Conservation (phyloP, 2,113 vertebrate species). For the Lepus americanus region DNA sequence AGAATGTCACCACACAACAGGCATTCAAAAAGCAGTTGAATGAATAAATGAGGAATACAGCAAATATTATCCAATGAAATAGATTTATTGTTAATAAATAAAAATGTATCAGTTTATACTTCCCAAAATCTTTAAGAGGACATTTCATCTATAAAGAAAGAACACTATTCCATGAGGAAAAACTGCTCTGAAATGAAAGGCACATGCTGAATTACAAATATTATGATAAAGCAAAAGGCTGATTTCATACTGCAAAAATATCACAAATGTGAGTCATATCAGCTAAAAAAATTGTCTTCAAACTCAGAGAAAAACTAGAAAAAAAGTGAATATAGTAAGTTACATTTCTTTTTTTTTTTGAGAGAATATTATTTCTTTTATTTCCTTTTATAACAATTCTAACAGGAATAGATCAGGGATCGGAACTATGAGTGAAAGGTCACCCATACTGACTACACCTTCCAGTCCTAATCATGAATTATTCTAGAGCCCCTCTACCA, state of each 20-base stretch:
- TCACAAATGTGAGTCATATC: not conserved
- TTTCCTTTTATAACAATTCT: constrained; percentile 37
- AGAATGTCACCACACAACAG: not conserved
- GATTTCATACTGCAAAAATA: not conserved
- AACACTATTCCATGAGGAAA: not conserved
- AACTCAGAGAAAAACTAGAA: not conserved
- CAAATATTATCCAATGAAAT: not conserved
- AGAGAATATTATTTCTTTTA: constrained; percentile 19
- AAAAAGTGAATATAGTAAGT: not conserved
- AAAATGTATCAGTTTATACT: not conserved
- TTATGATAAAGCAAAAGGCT: not conserved
- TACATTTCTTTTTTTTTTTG: not conserved
- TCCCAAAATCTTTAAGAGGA: not conserved
- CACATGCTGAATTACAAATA: not conserved
- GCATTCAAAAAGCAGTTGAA: not conserved
- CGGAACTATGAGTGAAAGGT: not conserved
- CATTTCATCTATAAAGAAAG: not conserved
- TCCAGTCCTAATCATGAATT: constrained; percentile 31
- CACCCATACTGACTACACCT: not conserved
- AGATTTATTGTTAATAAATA: not conserved
- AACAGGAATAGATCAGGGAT: constrained; percentile 4
- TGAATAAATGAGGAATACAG: constrained; percentile 19
- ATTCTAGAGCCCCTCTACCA: not conserved
- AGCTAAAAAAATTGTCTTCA: not conserved
- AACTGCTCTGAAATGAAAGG: not conserved